phyloP scores from a whole-genome alignment of 2,888 invertebrate genomes.

The Scotopteryx bipunctaria region DNA sequence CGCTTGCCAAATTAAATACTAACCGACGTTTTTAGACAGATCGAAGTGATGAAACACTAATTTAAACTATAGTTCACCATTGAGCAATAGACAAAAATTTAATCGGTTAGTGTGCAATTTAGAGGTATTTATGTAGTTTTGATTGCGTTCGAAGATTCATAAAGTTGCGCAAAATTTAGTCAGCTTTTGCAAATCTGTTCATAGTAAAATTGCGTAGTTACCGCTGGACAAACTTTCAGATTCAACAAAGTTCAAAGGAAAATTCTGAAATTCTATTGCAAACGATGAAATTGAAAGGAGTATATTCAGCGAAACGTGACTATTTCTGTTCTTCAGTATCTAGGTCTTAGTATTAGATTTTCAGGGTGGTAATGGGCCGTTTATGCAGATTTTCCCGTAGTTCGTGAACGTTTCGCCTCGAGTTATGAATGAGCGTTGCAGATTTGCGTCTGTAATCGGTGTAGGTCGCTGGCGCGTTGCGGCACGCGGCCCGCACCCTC shows the following conservation, averaged over 20 bases:
- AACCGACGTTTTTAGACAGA: conserved; percentile 45
- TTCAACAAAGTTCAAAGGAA: conserved; percentile 15
- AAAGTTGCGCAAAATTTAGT: conserved; percentile 23
- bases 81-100: conserved; percentile 35
- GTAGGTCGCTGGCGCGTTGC: neutral
- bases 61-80: conserved; percentile 43
- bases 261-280: conserved; percentile 23
- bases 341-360: conserved; percentile 59
- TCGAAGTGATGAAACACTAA: conserved; percentile 45
- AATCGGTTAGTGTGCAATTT: conserved; percentile 24
- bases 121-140: conserved; percentile 28
- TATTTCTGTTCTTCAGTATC: conserved; percentile 52
- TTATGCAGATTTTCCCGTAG: conserved; percentile 67
- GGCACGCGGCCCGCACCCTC: conserved; percentile 14
- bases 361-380: conserved; percentile 61
- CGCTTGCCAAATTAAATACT: conserved; percentile 56
- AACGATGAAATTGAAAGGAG: conserved; percentile 36
- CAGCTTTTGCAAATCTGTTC: conserved; percentile 2
- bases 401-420: conserved; percentile 62
- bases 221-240: conserved; percentile 13
- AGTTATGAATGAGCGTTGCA: conserved; percentile 71
- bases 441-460: conserved; percentile 68
- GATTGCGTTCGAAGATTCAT: conserved; percentile 27
- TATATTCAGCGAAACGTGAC: conserved; percentile 38
- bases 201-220: conserved; percentile 1